These are phyloP conservation scores for Agonopterix subpropinquella DNA, from an alignment of 2,888 invertebrate genomes.

Conservation along the genomic window DNA sequence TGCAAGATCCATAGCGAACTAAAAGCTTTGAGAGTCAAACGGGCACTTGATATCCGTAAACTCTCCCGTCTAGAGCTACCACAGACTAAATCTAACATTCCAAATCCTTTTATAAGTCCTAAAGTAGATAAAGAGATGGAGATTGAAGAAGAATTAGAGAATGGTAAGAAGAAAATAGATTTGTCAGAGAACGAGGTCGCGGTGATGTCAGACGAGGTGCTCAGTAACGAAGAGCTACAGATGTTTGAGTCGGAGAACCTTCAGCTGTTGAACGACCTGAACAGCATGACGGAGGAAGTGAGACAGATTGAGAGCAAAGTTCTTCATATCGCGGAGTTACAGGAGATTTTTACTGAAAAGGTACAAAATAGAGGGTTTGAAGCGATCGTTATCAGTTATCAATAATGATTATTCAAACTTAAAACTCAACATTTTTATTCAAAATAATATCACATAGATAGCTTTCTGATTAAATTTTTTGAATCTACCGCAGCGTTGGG, in stretches of 20 bases:
- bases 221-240: conserved; percentile 92
- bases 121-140: conserved; percentile 36
- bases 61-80: conserved; percentile 81
- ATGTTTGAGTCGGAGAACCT: conserved; percentile 95
- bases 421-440: neutral
- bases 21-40: conserved; percentile 89
- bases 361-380: conserved; percentile 33
- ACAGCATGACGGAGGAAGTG: conserved; percentile 93
- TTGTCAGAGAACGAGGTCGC: conserved; percentile 64
- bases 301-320: conserved; percentile 94
- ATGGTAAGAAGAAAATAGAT: conserved; percentile 42
- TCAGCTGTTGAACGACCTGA: conserved; percentile 89
- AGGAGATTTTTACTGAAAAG: conserved; percentile 97
- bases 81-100: conserved; percentile 41
- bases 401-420: neutral
- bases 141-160: conserved; percentile 33
- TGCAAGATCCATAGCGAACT: conserved; percentile 93
- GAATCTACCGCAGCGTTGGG: no score
- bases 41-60: conserved; percentile 88
- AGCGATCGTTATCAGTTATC: neutral
- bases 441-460: no score
- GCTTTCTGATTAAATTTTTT: neutral
- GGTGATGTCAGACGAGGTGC: conserved; percentile 74
- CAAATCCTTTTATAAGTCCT: conserved; percentile 44
- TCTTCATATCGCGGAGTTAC: conserved; percentile 95